phyloP scores from a whole-genome alignment of 2,113 vertebrate genomes.

The Indri indri region DNA sequence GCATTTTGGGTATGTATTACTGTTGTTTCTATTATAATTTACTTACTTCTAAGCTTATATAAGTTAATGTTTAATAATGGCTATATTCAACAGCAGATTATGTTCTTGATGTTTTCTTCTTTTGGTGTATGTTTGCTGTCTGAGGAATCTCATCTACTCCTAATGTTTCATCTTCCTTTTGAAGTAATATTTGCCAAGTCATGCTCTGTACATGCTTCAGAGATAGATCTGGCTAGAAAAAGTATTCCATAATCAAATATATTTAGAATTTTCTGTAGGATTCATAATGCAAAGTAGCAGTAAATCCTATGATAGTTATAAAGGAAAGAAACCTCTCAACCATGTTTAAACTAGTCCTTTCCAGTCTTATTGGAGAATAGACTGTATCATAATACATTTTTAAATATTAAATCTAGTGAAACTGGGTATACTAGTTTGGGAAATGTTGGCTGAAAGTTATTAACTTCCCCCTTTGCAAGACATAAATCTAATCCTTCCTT shows the following conservation, averaged over 20 bases:
- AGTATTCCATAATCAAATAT: background rate
- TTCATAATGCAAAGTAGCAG: background rate
- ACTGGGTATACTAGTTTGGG: background rate
- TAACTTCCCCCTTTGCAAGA: background rate
- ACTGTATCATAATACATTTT: background rate
- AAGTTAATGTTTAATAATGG: background rate
- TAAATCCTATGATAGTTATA: background rate
- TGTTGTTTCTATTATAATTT: background rate
- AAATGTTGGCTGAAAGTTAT: background rate
- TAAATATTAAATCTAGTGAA: background rate
- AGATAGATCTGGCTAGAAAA: background rate
- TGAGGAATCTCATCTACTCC: background rate
- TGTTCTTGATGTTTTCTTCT: background rate
- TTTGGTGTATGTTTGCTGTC: background rate
- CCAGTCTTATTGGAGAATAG: background rate
- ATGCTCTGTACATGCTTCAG: background rate
- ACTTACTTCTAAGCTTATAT: background rate
- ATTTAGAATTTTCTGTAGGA: background rate
- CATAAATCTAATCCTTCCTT: background rate
- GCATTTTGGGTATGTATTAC: background rate
- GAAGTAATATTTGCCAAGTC: background rate
- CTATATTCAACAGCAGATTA: background rate
- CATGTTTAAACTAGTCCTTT: background rate
- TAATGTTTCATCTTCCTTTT: background rate
- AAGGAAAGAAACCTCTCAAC: background rate